phyloP scores from a whole-genome alignment of 2,888 invertebrate genomes.

The Anarsia innoxiella region DNA sequence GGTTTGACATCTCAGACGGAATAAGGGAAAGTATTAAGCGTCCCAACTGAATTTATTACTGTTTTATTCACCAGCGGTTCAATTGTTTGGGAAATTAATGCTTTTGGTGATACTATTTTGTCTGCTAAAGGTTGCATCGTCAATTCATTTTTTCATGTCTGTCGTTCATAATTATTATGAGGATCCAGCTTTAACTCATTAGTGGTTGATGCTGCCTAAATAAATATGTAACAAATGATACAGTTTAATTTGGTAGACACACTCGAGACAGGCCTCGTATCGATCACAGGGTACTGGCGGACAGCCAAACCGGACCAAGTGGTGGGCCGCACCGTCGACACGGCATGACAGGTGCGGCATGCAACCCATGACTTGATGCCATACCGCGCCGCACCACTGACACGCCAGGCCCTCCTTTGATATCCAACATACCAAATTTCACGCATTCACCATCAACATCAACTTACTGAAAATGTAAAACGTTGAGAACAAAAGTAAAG shows the following conservation, averaged over 20 bases:
- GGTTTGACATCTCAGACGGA: conserved; percentile 50
- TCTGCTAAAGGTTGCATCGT: conserved; percentile 9
- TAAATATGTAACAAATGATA: conserved; percentile 66
- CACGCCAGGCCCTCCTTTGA: conserved; percentile 43
- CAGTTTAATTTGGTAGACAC: conserved; percentile 74
- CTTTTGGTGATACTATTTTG: conserved; percentile 13
- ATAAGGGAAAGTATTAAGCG: conserved; percentile 45
- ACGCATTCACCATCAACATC: conserved; percentile 27
- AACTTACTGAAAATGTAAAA: no score
- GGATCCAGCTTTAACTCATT: conserved; percentile 47
- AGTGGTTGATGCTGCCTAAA: conserved; percentile 57
- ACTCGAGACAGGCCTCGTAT: conserved; percentile 63
- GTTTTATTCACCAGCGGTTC: conserved; percentile 25
- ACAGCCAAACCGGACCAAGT: conserved; percentile 63
- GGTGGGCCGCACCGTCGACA: conserved; percentile 68
- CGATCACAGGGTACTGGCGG: conserved; percentile 66
- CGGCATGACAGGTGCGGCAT: conserved; percentile 69
- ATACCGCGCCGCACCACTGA: conserved; percentile 27
- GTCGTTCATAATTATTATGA: conserved; percentile 16
- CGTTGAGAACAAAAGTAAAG: no score
- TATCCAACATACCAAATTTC: conserved; percentile 27
- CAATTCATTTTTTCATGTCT: conserved; percentile 7
- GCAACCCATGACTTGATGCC: conserved; percentile 61
- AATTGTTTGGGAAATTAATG: conserved; percentile 17
- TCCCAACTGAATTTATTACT: conserved; percentile 41